Evolutionary conservation across 2,113 vertebrate genomes (phyloP).

Genomic region (Neodon shergylaensis): DNA sequence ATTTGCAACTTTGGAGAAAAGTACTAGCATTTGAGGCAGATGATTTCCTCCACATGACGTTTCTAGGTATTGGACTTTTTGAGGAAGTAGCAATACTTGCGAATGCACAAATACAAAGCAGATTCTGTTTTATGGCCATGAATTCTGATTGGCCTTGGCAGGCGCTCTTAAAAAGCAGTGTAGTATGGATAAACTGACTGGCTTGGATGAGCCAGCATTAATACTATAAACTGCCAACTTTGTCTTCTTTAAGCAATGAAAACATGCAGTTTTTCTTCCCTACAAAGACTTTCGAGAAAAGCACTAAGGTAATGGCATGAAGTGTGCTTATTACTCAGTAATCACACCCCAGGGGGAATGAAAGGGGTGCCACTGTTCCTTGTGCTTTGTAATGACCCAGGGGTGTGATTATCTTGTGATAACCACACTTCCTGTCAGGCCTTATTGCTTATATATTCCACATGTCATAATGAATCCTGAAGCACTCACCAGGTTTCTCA

Average conservation of each 20-base stretch:
- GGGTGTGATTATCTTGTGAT: constrained; percentile 89
- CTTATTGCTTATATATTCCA: constrained; percentile 89
- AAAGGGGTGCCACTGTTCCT: constrained; percentile 83
- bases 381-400: constrained; percentile 89
- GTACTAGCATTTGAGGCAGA: neutral
- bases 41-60: constrained; percentile 17
- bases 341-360: constrained; percentile 87
- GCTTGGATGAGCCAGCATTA: constrained; percentile 78
- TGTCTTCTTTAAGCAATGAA: constrained; percentile 83
- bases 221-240: constrained; percentile 83
- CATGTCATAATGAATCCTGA: constrained; percentile 89
- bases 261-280: constrained; percentile 81
- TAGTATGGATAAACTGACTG: constrained; percentile 75
- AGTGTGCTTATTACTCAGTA: constrained; percentile 83
- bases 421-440: constrained; percentile 88
- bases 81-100: neutral
- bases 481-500: constrained; percentile 85
- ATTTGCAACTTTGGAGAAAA: neutral
- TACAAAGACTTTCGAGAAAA: constrained; percentile 86
- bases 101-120: constrained; percentile 68
- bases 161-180: constrained; percentile 72
- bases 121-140: constrained; percentile 70
- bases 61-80: constrained; percentile 24
- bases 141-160: constrained; percentile 77
- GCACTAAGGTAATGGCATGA: constrained; percentile 84